Evolutionary conservation across 92 coral and sea anemone genomes (phyloP).

Genomic region (Parazoanthus swiftii): DNA sequence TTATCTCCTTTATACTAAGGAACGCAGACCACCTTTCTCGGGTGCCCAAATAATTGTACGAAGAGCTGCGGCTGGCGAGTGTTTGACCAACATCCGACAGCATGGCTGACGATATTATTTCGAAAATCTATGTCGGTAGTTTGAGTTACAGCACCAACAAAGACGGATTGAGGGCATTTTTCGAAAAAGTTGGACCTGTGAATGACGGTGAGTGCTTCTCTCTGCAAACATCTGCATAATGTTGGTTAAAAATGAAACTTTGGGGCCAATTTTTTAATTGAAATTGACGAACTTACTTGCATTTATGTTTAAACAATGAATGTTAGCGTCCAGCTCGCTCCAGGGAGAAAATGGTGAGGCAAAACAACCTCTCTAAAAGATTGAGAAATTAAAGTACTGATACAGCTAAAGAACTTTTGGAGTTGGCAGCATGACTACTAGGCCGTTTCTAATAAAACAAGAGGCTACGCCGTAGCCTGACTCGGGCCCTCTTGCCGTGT

Average conservation of each 20-base stretch:
- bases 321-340: no score
- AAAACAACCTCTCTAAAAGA: no score
- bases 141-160: constrained; percentile 22
- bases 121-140: constrained; percentile 32
- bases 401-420: no score
- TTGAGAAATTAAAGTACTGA: no score
- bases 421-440: no score
- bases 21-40: not conserved
- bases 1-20: not conserved
- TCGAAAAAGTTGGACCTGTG: constrained; percentile 21
- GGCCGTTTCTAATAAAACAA: no score
- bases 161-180: not conserved
- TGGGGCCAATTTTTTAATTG: not conserved
- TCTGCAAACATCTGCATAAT: not conserved
- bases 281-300: no score
- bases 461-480: no score
- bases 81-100: not conserved
- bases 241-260: not conserved
- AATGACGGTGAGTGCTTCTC: constrained; percentile 1
- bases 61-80: not conserved
- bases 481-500: no score
- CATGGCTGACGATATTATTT: constrained; percentile 1
- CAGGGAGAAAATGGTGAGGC: no score
- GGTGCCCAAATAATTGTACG: not conserved
- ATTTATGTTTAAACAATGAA: not conserved